phyloP scores from a whole-genome alignment of 2,888 invertebrate genomes.

The Oscheius sp. region DNA sequence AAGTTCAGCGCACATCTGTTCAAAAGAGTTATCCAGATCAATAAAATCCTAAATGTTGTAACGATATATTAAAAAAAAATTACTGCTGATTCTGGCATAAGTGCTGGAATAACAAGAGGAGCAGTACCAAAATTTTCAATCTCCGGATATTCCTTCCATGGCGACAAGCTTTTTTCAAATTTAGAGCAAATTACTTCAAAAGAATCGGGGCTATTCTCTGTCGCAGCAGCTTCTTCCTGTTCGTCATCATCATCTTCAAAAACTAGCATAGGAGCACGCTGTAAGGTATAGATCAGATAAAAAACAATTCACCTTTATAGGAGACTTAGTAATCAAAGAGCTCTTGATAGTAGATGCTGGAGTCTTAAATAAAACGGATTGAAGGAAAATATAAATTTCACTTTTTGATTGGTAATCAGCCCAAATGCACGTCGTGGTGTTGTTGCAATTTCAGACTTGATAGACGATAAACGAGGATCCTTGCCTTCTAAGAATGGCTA shows the following conservation, averaged over 20 bases:
- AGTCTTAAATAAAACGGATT: not conserved
- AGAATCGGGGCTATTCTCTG: not conserved
- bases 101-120: not conserved
- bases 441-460: too few relatives aligned
- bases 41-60: too few relatives aligned
- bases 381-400: not conserved
- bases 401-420: not conserved
- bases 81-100: not conserved
- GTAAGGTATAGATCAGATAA: too few relatives aligned
- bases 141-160: not conserved
- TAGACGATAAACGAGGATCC: too few relatives aligned
- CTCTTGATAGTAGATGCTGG: not conserved
- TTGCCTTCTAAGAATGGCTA: not conserved
- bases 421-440: not conserved
- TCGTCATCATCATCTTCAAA: too few relatives aligned
- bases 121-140: not conserved
- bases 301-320: too few relatives aligned
- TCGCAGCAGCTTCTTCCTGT: too few relatives aligned
- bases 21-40: too few relatives aligned
- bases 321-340: too few relatives aligned
- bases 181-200: not conserved
- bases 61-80: not conserved
- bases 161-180: not conserved
- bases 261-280: too few relatives aligned
- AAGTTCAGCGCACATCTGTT: too few relatives aligned